phyloP scores from a whole-genome alignment of 64 coral and sea anemone genomes.

The Catalaphyllia jardinei region DNA sequence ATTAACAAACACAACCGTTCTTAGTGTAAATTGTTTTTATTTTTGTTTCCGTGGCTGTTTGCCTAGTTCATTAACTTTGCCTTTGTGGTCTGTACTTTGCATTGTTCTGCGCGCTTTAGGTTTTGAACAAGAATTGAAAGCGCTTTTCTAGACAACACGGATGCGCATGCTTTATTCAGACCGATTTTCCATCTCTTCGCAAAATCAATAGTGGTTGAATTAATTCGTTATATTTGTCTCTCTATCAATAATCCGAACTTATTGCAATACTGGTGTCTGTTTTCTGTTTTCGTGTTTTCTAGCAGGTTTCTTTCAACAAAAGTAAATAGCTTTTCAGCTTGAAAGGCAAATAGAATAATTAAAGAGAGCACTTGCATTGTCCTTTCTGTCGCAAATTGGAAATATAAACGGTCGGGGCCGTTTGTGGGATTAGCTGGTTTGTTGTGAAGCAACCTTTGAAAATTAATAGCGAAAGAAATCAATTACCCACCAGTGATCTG shows the following conservation, averaged over 20 bases:
- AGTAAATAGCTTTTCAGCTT: not conserved
- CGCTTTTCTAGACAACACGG: not conserved
- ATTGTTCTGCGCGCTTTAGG: not conserved
- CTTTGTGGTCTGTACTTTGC: not conserved
- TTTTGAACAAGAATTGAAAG: not conserved
- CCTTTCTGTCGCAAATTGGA: not conserved
- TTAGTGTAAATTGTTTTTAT: not conserved
- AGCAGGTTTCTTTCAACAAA: not conserved
- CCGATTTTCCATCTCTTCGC: not conserved
- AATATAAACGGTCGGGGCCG: not conserved
- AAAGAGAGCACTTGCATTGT: not conserved
- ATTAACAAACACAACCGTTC: not conserved
- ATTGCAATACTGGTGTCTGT: too few relatives aligned
- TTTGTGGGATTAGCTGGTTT: not conserved
- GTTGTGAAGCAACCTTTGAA: not conserved
- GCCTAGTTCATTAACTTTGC: not conserved
- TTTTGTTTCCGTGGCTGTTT: not conserved
- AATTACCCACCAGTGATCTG: not conserved
- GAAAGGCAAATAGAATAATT: constrained; percentile 1
- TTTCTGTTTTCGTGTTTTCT: not conserved
- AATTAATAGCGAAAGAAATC: constrained; percentile 6
- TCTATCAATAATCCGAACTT: too few relatives aligned
- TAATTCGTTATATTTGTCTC: not conserved
- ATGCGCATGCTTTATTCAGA: not conserved
- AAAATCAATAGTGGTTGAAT: not conserved